These are phyloP conservation scores for Chouioia cunea DNA, from an alignment of 2,888 invertebrate genomes.

Conservation along the genomic window DNA sequence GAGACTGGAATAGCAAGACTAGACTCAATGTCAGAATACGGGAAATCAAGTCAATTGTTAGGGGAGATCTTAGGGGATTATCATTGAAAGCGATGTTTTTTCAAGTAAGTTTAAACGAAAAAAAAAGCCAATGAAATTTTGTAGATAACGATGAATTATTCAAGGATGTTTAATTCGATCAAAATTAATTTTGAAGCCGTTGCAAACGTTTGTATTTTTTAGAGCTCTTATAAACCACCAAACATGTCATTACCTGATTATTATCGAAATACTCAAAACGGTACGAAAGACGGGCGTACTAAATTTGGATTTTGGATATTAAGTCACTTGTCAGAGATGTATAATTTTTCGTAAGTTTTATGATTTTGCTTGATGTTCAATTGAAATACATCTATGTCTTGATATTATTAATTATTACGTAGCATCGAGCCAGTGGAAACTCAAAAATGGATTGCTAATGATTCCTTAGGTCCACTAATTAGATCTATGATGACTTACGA, in stretches of 20 bases:
- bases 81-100: slow-evolving; percentile 46
- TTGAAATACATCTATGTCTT: too few relatives aligned
- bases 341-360: slow-evolving; percentile 10
- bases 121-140: too few relatives aligned
- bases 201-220: background rate
- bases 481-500: background rate
- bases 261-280: background rate
- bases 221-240: slow-evolving; percentile 1
- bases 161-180: too few relatives aligned
- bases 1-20: slow-evolving; percentile 48
- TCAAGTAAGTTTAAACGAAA: slow-evolving; percentile 1
- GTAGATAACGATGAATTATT: too few relatives aligned
- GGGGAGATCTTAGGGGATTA: slow-evolving; percentile 47
- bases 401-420: too few relatives aligned
- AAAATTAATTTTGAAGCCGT: background rate
- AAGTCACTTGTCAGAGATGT: background rate
- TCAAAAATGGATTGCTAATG: background rate
- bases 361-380: background rate
- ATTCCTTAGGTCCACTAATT: background rate
- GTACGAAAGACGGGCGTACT: background rate
- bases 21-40: slow-evolving; percentile 18
- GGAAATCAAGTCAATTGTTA: slow-evolving; percentile 31
- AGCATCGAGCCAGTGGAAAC: background rate
- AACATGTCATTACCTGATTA: background rate
- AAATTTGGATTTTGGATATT: slow-evolving; percentile 10